phyloP scores from a whole-genome alignment of 2,888 invertebrate species.

The Corythucha ciliata region DNA sequence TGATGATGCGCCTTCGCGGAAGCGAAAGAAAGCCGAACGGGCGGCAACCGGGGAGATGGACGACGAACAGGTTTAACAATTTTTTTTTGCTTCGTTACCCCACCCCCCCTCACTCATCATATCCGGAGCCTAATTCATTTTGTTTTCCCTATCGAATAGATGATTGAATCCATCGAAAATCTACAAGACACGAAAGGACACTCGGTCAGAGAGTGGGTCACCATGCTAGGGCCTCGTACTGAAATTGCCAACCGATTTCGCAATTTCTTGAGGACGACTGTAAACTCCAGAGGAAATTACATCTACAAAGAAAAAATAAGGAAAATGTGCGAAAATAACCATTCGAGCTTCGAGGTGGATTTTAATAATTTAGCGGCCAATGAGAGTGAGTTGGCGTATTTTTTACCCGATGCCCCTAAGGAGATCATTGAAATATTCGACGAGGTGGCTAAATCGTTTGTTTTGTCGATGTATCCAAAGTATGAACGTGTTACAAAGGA shows the following conservation, averaged over 20 bases:
- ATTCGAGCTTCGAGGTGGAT: conserved; percentile 52
- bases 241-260: conserved; percentile 83
- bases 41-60: conserved; percentile 72
- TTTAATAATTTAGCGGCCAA: conserved; percentile 82
- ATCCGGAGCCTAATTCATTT: background rate
- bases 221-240: conserved; percentile 86
- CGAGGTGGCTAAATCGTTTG: conserved; percentile 82
- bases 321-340: conserved; percentile 88
- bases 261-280: conserved; percentile 83
- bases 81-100: no score
- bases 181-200: conserved; percentile 96
- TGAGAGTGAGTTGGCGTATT: conserved; percentile 91
- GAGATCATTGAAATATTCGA: conserved; percentile 96
- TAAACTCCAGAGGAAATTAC: conserved; percentile 75
- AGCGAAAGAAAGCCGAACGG: conserved; percentile 69
- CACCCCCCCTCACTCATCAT: no score
- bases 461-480: conserved; percentile 87
- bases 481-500: conserved; percentile 90
- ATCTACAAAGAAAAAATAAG: conserved; percentile 83
- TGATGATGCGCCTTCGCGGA: conserved; percentile 54
- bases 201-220: conserved; percentile 90
- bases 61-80: conserved; percentile 52
- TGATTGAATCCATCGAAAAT: conserved; percentile 95
- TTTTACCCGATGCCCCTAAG: conserved; percentile 92
- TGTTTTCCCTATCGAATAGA: conserved; percentile 45